phyloP scores from a whole-genome alignment of 2,888 invertebrate species.

The Physocephala rufipes region DNA sequence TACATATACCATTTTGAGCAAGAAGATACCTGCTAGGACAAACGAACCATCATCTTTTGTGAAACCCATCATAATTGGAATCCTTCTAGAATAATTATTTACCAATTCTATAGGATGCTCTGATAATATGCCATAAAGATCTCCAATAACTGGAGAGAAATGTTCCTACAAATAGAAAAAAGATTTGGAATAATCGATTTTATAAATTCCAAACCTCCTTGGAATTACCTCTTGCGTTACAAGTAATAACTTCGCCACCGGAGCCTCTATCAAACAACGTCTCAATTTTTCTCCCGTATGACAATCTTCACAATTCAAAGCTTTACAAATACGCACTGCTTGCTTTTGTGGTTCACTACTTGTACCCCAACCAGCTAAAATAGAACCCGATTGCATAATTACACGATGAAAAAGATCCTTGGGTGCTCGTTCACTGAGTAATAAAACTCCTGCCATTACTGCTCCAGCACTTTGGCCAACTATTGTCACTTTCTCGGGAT shows the following conservation, averaged over 20 bases:
- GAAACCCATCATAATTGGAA: slow-evolving; percentile 66
- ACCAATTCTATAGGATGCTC: slow-evolving; percentile 49
- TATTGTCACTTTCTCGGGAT: slow-evolving; percentile 67
- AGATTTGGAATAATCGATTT: not conserved
- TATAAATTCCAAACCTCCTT: slow-evolving; percentile 39
- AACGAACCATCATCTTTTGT: slow-evolving; percentile 67
- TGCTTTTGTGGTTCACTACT: slow-evolving; percentile 61
- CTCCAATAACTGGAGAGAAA: slow-evolving; percentile 53
- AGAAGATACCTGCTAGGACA: slow-evolving; percentile 64
- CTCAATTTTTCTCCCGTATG: slow-evolving; percentile 47
- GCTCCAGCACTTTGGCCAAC: slow-evolving; percentile 70
- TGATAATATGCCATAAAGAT: slow-evolving; percentile 53
- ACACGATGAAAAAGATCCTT: slow-evolving; percentile 65
- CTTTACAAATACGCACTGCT: slow-evolving; percentile 55
- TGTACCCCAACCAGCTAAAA: slow-evolving; percentile 67
- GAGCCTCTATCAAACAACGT: slow-evolving; percentile 54
- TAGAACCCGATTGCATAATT: slow-evolving; percentile 69
- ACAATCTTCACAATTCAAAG: slow-evolving; percentile 52
- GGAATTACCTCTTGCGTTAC: slow-evolving; percentile 42
- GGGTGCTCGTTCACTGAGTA: slow-evolving; percentile 64
- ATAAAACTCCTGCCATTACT: slow-evolving; percentile 65
- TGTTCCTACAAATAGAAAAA: slow-evolving; percentile 43
- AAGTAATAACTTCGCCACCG: slow-evolving; percentile 52
- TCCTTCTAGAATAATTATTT: slow-evolving; percentile 49
- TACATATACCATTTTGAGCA: slow-evolving; percentile 40